Base-by-base conservation (phyloP, 2,888 invertebrate genomes). In the Himalopsyche kuldschensis region DNA sequence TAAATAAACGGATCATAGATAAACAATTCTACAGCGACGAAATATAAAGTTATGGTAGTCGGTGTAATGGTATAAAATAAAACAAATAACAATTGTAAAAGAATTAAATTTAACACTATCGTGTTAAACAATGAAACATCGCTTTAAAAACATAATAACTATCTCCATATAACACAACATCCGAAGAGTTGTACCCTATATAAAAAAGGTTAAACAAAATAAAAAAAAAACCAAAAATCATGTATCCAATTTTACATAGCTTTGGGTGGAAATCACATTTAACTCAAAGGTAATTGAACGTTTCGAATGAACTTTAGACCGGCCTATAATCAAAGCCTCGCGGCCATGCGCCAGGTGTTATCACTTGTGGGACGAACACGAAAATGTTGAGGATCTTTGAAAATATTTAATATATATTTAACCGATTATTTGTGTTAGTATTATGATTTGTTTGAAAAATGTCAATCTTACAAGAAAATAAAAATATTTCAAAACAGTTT, bases 151-250 rank as follows among this genome's bases (percentile, higher is more conserved):
- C 55, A 55, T 55, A 55, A 55, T 55, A 55, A 55, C 24, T 10
- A 24, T 55, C 55, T 55, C 20, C 55, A 55, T 55, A 55, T 55
- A 55, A 55, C 55, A 55, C 55, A 55, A 20, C 55, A 55, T 20
- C 55, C 3, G 55, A 20, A 55, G 55, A 55, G 24, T 55, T 55
- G 20, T 55, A 55, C 20, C 55, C 55, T 20, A 55, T 20, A 20
- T 55, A 55, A 55, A 55, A 55, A 55, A 55, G 55, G 81, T 81
- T 76, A 48, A 81, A 75, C 88, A 87, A 85, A 86, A 84, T 84
- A 82, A 84, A 85, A 85, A 48, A 75, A 83, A 30, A 80, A 79
- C 63, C 84, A 84, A 77, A 30, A 84, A 75, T 69, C 82, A 78
- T 82, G 55, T 81, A 46, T 75, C 81, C 79, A 79, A 79, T 63